Conservation (phyloP, 2,888 invertebrate species). For the Polia nebulosa region DNA sequence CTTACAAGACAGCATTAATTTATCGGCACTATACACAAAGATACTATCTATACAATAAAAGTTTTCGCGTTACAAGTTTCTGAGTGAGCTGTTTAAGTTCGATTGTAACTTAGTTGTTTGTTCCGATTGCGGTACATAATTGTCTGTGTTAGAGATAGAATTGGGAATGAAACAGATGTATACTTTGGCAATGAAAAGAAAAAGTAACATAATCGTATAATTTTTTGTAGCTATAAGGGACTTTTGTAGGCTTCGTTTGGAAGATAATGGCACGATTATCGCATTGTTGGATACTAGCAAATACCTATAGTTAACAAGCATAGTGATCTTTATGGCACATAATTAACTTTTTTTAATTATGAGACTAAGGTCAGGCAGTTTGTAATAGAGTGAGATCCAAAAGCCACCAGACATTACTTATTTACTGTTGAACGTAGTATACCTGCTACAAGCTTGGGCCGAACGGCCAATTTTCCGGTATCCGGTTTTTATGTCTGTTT, state of each 20-base stretch:
- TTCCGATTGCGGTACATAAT: constrained; percentile 57
- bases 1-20: constrained; percentile 68
- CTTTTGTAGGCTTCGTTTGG: constrained; percentile 3
- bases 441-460: too few relatives aligned
- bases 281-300: neutral
- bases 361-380: neutral
- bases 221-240: constrained; percentile 11
- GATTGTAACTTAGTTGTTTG: constrained; percentile 60
- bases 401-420: too few relatives aligned
- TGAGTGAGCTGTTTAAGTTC: constrained; percentile 58
- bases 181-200: constrained; percentile 25
- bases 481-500: too few relatives aligned
- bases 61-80: constrained; percentile 60
- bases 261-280: neutral
- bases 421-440: too few relatives aligned
- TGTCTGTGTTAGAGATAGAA: constrained; percentile 43
- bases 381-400: too few relatives aligned
- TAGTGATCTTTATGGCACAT: too few relatives aligned
- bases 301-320: neutral
- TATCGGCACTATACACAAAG: constrained; percentile 63
- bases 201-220: constrained; percentile 28
- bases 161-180: constrained; percentile 42
- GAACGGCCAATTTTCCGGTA: too few relatives aligned
- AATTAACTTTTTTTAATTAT: neutral
- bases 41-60: constrained; percentile 57